Conservation (phyloP, 1,140 invertebrate species). For the Asbolus verrucosus region DNA sequence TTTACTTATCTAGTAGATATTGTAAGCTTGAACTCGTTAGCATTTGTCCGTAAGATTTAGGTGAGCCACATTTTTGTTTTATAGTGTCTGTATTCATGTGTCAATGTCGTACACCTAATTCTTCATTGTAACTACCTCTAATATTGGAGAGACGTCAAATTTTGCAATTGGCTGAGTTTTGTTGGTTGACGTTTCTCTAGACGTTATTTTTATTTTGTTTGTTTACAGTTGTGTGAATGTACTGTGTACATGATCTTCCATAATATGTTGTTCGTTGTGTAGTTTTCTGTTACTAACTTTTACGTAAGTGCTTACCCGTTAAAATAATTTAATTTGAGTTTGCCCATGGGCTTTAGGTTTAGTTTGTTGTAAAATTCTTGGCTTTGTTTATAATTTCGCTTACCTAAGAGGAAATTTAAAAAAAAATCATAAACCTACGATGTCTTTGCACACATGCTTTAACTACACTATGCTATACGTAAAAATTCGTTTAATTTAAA, state of each 20-base stretch:
- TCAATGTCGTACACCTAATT: conserved; percentile 45
- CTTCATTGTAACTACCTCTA: conserved; percentile 49
- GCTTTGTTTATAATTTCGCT: conserved; percentile 12
- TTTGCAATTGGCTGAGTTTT: conserved; percentile 14
- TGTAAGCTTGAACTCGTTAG: conserved; percentile 42
- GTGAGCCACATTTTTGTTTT: conserved; percentile 38
- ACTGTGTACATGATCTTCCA: conserved; percentile 31
- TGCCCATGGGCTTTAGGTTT: conserved; percentile 7
- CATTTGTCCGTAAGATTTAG: conserved; percentile 39
- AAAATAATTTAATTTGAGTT: conserved; percentile 18
- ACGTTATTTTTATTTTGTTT: conserved; percentile 13
- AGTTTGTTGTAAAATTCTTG: conserved; percentile 3
- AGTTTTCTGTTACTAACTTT: conserved; percentile 33
- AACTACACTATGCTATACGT: conserved; percentile 29
- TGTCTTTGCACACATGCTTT: conserved; percentile 30
- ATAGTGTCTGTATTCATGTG: conserved; percentile 40
- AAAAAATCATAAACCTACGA: conserved; percentile 6
- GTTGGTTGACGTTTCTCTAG: conserved; percentile 6
- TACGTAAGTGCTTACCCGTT: conserved; percentile 42
- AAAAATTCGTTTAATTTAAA: conserved; percentile 5
- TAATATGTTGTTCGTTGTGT: conserved; percentile 31
- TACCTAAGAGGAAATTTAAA: conserved; percentile 6
- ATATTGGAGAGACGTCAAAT: conserved; percentile 32
- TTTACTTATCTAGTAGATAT: conserved; percentile 41
- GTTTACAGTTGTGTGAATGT: conserved; percentile 30